phyloP scores from a whole-genome alignment of 2,888 invertebrate species.

The Hydriomena furcata region DNA sequence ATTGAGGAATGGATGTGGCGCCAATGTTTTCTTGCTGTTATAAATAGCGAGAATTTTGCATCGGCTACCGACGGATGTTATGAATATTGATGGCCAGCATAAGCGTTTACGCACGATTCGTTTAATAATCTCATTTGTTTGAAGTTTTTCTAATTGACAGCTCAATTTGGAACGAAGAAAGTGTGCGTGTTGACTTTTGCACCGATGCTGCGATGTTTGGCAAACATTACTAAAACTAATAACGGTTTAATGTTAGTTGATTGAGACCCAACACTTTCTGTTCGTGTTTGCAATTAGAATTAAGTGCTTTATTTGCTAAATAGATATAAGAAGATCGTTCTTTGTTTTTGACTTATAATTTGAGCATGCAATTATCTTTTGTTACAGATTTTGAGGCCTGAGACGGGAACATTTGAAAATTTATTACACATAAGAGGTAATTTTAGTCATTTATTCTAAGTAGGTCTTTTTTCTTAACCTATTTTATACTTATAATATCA shows the following conservation, averaged over 20 bases:
- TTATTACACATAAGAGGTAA: constrained; percentile 42
- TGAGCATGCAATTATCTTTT: constrained; percentile 35
- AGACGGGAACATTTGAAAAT: constrained; percentile 33
- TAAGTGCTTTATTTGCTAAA: constrained; percentile 10
- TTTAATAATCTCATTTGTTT: constrained; percentile 42
- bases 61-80: constrained; percentile 24
- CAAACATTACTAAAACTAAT: constrained; percentile 25
- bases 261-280: constrained; percentile 31
- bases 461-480: too few species aligned
- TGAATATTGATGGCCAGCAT: constrained; percentile 41
- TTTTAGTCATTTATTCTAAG: constrained; percentile 14
- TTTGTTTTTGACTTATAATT: too few species aligned
- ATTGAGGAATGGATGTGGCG: constrained; percentile 24
- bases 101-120: constrained; percentile 40
- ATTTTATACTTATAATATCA: too few species aligned
- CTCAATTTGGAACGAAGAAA: constrained; percentile 60
- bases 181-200: constrained; percentile 49
- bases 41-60: constrained; percentile 29
- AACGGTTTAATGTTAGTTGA: constrained; percentile 24
- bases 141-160: constrained; percentile 39
- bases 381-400: constrained; percentile 53
- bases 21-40: constrained; percentile 20
- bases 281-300: constrained; percentile 17
- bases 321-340: constrained; percentile 1
- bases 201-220: constrained; percentile 26